Evolutionary conservation across 2,888 invertebrate genomes (phyloP).

Genomic region (Mythimna ferrago): DNA sequence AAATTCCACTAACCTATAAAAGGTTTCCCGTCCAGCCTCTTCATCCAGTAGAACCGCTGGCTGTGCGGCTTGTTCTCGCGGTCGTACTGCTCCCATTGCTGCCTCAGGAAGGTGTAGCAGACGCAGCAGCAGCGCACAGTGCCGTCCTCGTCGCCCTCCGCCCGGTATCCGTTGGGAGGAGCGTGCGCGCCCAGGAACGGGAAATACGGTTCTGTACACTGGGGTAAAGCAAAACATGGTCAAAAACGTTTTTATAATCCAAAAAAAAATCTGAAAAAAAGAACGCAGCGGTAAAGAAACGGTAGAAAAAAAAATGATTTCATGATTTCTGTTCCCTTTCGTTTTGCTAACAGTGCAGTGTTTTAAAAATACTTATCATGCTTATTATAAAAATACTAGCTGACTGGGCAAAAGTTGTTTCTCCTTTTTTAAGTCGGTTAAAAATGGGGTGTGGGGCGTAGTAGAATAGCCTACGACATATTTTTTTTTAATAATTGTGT

Average conservation of each 20-base stretch:
- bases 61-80: slow-evolving; percentile 95
- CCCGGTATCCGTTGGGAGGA: slow-evolving; percentile 94
- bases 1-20: slow-evolving; percentile 92
- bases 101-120: slow-evolving; percentile 95
- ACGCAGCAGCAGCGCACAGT: slow-evolving; percentile 95
- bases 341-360: background rate
- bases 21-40: slow-evolving; percentile 97
- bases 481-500: too few relatives aligned
- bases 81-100: slow-evolving; percentile 98
- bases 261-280: background rate
- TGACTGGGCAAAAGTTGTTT: too few relatives aligned
- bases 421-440: too few relatives aligned
- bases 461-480: too few relatives aligned
- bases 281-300: background rate
- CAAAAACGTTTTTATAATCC: background rate
- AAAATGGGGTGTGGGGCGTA: too few relatives aligned
- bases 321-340: background rate
- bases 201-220: slow-evolving; percentile 95
- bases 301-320: background rate
- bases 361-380: background rate
- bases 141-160: slow-evolving; percentile 85
- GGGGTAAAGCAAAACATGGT: slow-evolving; percentile 51
- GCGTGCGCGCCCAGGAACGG: slow-evolving; percentile 98
- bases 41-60: slow-evolving; percentile 97
- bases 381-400: too few relatives aligned